Evolutionary conservation across 2,113 vertebrate species (phyloP).

Genomic region (Laticauda colubrina): DNA sequence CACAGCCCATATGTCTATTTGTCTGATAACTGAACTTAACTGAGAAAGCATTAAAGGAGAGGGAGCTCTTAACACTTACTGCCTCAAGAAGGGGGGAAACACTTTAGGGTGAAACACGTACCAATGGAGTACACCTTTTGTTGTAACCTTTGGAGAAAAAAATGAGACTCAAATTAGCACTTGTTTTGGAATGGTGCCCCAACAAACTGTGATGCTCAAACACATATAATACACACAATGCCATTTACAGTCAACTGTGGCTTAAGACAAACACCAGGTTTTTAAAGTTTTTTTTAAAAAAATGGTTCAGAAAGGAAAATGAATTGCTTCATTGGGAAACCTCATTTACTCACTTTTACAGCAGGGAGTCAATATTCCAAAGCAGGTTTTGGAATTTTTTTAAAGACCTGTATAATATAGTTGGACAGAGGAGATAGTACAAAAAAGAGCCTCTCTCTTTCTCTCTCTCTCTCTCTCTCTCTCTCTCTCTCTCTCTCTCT

Average conservation of each 20-base stretch:
- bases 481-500: too few relatives aligned
- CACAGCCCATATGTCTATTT: slow-evolving; percentile 78
- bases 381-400: not conserved
- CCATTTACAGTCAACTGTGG: slow-evolving; percentile 9
- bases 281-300: not conserved
- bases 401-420: not conserved
- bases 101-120: slow-evolving; percentile 60
- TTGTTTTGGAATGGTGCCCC: not conserved
- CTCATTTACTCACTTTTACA: not conserved
- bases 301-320: not conserved
- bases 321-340: not conserved
- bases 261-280: not conserved
- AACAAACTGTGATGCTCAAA: slow-evolving; percentile 27
- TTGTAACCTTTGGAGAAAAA: not conserved
- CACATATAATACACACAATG: slow-evolving; percentile 15
- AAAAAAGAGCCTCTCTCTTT: not conserved
- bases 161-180: slow-evolving; percentile 4
- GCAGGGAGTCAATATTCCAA: not conserved
- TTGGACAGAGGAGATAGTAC: not conserved
- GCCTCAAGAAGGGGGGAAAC: slow-evolving; percentile 6
- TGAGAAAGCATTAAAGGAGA: slow-evolving; percentile 62
- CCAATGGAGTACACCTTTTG: not conserved
- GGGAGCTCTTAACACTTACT: slow-evolving; percentile 50
- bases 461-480: too few relatives aligned
- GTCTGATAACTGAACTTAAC: slow-evolving; percentile 74